phyloP scores from a whole-genome alignment of 2,797 vertebrate species.

The Aplochiton taeniatus region DNA sequence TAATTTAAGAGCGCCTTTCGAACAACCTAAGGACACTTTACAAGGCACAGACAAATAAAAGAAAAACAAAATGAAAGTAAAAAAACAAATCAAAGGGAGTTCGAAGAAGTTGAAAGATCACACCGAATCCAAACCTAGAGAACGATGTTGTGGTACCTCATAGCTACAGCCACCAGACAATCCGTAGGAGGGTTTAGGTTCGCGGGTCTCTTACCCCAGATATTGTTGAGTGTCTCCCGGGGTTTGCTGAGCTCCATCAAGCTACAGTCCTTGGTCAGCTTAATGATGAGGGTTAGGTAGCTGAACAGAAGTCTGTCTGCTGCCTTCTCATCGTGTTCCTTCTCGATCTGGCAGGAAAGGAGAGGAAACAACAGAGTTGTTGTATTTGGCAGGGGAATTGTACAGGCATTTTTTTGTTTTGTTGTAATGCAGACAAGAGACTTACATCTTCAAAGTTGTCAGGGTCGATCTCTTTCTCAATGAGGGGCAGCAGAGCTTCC shows the following conservation, averaged over 20 bases:
- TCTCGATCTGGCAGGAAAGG: slow-evolving; percentile 77
- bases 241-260: slow-evolving; percentile 80
- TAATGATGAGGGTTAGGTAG: slow-evolving; percentile 86
- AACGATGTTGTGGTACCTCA: no score
- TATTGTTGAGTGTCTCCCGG: slow-evolving; percentile 67
- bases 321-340: slow-evolving; percentile 88
- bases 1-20: no score
- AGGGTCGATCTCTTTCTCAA: slow-evolving; percentile 85
- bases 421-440: not conserved
- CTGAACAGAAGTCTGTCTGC: slow-evolving; percentile 89
- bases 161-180: no score
- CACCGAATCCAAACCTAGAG: no score
- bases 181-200: not conserved
- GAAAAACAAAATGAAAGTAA: no score
- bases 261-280: slow-evolving; percentile 86
- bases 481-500: slow-evolving; percentile 76
- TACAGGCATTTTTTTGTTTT: not conserved
- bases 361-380: not conserved
- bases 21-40: no score
- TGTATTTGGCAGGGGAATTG: not conserved
- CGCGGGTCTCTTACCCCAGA: slow-evolving; percentile 81
- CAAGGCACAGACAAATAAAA: no score
- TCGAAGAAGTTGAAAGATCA: no score
- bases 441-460: slow-evolving; percentile 86
- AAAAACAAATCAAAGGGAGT: no score